These are phyloP conservation scores for Gracilinanus agilis DNA, from an alignment of 2,113 vertebrate genomes.

Conservation along the genomic window DNA sequence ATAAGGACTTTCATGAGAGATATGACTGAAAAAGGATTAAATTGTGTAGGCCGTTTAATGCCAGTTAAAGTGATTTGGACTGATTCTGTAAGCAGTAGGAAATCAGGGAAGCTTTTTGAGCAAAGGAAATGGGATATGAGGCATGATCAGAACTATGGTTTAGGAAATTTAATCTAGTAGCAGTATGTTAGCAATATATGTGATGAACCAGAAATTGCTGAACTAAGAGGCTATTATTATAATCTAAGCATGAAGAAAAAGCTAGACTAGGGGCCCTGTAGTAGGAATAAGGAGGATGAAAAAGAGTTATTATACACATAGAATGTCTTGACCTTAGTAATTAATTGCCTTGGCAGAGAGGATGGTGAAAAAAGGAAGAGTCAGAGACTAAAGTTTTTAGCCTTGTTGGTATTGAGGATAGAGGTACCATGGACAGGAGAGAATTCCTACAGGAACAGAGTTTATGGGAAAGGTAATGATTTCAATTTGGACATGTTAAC, in stretches of 20 bases:
- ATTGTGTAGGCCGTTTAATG: background rate
- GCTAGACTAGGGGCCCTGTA: background rate
- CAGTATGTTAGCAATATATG: background rate
- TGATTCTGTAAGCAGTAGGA: background rate
- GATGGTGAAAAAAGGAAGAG: background rate
- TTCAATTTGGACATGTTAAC: background rate
- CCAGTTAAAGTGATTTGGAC: background rate
- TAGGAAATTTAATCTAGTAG: slow-evolving; percentile 2
- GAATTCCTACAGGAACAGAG: background rate
- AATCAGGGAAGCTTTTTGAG: background rate
- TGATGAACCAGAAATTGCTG: background rate
- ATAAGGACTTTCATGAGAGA: background rate
- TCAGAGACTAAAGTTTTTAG: background rate
- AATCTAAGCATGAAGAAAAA: background rate
- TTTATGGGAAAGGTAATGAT: background rate
- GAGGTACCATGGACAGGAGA: background rate
- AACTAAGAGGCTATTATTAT: background rate
- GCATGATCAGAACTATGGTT: background rate
- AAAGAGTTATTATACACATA: background rate
- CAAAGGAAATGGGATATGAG: background rate
- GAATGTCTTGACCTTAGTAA: background rate
- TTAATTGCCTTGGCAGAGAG: background rate
- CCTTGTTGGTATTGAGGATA: background rate
- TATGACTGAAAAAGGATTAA: background rate
- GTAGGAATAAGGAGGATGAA: background rate